A percentile compares a stretch with the other conserved stretches of the same genome.
These are phyloP conservation scores for Cossypha polioptera DNA, from an alignment of 2,797 vertebrate species.

Conservation along the genomic window DNA sequence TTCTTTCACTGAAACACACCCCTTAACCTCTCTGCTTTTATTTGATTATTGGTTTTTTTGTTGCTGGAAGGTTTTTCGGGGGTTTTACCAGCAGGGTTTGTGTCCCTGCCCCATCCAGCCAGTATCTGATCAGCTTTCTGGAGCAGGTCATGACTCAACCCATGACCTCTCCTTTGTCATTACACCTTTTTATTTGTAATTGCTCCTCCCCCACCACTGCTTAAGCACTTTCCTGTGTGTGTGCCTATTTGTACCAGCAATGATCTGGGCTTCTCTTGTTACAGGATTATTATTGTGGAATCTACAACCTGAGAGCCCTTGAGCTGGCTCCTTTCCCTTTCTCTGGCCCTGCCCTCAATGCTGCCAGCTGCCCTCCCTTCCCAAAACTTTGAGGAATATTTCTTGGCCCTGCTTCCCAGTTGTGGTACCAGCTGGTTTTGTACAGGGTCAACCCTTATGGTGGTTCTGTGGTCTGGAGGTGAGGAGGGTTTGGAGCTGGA, in stretches of 20 bases:
- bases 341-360: not conserved
- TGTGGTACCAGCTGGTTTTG: accelerated
- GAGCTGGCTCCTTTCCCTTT: not conserved
- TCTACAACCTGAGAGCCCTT: not conserved
- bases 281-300: not conserved
- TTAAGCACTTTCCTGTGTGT: not conserved
- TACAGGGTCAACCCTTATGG: accelerated
- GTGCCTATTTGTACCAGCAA: not conserved
- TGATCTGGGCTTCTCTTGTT: not conserved
- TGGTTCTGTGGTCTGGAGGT: not conserved
- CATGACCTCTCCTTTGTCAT: not conserved
- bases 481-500: not conserved
- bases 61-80: not conserved
- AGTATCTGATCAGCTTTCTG: not conserved
- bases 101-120: not conserved
- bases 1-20: not conserved
- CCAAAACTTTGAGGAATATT: not conserved
- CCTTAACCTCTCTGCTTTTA: not conserved
- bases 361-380: not conserved
- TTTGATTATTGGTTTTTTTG: accelerated
- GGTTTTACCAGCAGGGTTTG: not conserved
- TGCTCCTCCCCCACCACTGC: not conserved
- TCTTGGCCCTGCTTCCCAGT: accelerated
- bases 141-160: not conserved
- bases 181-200: not conserved